Base-by-base conservation (phyloP, 2,888 invertebrate species). In the Torymus aiolomorphi region DNA sequence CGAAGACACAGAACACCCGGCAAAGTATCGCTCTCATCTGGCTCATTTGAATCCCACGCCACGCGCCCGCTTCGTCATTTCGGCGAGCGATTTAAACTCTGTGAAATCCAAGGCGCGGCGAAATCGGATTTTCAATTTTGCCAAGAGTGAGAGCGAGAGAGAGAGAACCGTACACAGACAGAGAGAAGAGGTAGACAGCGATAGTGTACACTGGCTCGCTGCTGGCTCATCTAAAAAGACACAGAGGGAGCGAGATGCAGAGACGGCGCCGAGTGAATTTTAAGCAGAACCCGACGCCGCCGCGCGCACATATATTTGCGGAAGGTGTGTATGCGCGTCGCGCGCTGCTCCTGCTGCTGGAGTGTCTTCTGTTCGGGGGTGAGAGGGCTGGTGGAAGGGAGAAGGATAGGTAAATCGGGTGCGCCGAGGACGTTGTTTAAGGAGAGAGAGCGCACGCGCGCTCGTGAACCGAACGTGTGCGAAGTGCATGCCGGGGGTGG, bases 121-220 rank as follows among this genome's bases (percentile, higher is more conserved):
- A 80, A 88, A 88, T 88, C 87, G 86, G 87, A 87, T 89, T 89
- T 89, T 87, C 87, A 87, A 88, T 89, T 88, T 87, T 84, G 83
- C 84, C 42, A 8, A 20, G 20, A 20, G 20, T 20, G 20, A 20
- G 20, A 20, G 20, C 42, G 1, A 20, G 20, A 20, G 20, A 1
- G 20, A 20, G 20, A 20, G 20, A 20, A 20, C 20, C 8, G 42
- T 10, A 42, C 42, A 42, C 42, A 42, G 8, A 42, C 8, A 42
- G 5, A 42, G 18, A 18, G 62, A 20, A 54, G 16, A 59, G 61
- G 59, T 54, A 66, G 62, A 57, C 67, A 73, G 62, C 61, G 61
- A 59, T 62, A 49, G 76, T 72, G 59, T 76, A 63, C 69, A 69
- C 42, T 76, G 49, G 73, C 73, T 77, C 56, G 52, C 56, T 51